Evolutionary conservation across 2,888 invertebrate genomes (phyloP).

Genomic region (Andrena flavipes): DNA sequence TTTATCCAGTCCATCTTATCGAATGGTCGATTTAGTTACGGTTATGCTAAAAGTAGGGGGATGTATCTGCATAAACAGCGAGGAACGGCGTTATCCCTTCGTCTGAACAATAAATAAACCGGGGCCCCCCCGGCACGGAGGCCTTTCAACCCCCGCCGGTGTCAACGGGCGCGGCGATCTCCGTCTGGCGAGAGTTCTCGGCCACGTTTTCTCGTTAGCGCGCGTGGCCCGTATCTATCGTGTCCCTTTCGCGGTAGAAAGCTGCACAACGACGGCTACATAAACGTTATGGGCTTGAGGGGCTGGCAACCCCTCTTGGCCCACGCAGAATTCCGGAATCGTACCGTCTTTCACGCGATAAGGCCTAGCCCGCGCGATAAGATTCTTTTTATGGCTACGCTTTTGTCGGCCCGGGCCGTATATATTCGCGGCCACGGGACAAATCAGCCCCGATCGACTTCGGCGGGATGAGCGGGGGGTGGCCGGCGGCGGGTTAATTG

Average conservation of each 20-base stretch:
- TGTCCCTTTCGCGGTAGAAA: conserved; percentile 47
- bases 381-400: conserved; percentile 63
- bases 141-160: not conserved
- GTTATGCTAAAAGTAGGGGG: conserved; percentile 65
- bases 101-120: conserved; percentile 71
- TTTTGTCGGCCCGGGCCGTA: conserved; percentile 58
- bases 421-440: conserved; percentile 58
- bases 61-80: conserved; percentile 72
- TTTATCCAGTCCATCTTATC: conserved; percentile 72
- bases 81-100: conserved; percentile 53
- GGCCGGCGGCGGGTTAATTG: conserved; percentile 37
- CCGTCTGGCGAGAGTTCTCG: conserved; percentile 26
- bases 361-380: conserved; percentile 65
- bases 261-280: conserved; percentile 58
- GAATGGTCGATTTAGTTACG: conserved; percentile 67
- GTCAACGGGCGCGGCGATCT: conserved; percentile 29
- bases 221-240: conserved; percentile 55
- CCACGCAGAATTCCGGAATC: conserved; percentile 67
- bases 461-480: not conserved
- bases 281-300: conserved; percentile 72
- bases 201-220: conserved; percentile 68
- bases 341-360: conserved; percentile 72
- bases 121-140: not conserved
- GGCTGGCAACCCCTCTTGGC: conserved; percentile 59
- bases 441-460: conserved; percentile 51